Percentiles rank a stretch among this genome's conserved stretches.
Conservation (phyloP, 1,140 invertebrate genomes). For the Bombus fervidus region DNA sequence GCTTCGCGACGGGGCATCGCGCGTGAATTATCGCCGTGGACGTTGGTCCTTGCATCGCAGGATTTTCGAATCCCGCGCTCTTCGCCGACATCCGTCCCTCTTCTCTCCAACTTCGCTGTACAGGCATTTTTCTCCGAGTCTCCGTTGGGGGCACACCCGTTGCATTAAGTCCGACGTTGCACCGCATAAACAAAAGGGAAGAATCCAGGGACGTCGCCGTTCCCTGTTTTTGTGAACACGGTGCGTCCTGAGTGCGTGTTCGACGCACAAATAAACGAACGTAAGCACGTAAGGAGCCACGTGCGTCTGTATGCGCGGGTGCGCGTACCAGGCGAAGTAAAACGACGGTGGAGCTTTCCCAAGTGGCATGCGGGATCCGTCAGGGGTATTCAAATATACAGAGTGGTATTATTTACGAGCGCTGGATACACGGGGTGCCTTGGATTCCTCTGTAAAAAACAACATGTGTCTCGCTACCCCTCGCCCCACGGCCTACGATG, state of each 20-base stretch:
- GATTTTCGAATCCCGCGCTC: constrained; percentile 59
- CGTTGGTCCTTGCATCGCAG: constrained; percentile 26
- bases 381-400: constrained; percentile 81
- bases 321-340: constrained; percentile 11
- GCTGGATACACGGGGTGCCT: constrained; percentile 61
- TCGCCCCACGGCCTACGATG: not conserved
- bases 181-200: constrained; percentile 62
- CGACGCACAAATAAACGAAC: constrained; percentile 28
- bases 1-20: constrained; percentile 57
- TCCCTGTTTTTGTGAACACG: not conserved
- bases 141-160: not conserved
- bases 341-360: constrained; percentile 57
- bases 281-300: constrained; percentile 3
- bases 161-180: constrained; percentile 67
- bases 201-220: constrained; percentile 30
- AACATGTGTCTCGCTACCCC: constrained; percentile 55
- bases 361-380: constrained; percentile 78
- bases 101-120: not conserved
- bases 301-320: not conserved
- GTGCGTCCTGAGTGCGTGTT: constrained; percentile 2
- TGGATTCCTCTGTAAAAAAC: constrained; percentile 62
- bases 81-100: not conserved
- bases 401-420: constrained; percentile 80
- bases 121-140: not conserved
- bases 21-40: constrained; percentile 57